A percentile compares a stretch with the other conserved stretches of the same genome.
Conservation (phyloP, 2,797 vertebrate species). For the Rallus crepitans region DNA sequence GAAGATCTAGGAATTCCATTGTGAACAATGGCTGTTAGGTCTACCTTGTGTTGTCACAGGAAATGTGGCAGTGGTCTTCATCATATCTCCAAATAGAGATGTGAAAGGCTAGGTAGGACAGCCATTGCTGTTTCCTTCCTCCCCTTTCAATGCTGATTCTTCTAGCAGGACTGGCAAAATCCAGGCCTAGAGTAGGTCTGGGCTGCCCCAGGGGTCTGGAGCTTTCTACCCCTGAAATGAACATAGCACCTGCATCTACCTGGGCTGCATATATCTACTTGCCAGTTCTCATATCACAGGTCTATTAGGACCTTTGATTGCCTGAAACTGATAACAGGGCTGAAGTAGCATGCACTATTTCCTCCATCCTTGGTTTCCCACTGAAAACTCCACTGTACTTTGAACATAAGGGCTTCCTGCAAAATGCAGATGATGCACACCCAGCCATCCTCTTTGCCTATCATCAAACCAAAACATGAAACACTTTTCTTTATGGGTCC, state of each 20-base stretch:
- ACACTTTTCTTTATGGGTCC: not conserved
- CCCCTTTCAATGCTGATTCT: not conserved
- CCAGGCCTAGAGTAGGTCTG: not conserved
- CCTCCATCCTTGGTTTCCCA: not conserved
- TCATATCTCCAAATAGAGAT: not conserved
- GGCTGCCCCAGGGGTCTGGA: rapidly evolving
- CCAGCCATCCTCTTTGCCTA: not conserved
- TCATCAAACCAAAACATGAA: not conserved
- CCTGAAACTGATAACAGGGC: not conserved
- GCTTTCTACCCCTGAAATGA: not conserved
- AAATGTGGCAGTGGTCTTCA: not conserved
- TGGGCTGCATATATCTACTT: not conserved
- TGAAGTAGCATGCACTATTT: not conserved
- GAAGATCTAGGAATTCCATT: not conserved
- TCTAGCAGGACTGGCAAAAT: not conserved
- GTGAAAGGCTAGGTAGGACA: not conserved
- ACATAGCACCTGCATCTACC: not conserved
- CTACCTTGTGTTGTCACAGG: not conserved
- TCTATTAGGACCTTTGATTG: not conserved
- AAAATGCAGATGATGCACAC: not conserved
- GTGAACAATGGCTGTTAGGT: not conserved
- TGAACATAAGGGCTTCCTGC: not conserved
- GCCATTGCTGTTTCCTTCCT: not conserved
- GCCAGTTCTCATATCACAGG: not conserved
- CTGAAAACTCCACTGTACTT: not conserved